Base-by-base conservation (phyloP, 1,140 invertebrate species). In the Tetramorium alpestre region DNA sequence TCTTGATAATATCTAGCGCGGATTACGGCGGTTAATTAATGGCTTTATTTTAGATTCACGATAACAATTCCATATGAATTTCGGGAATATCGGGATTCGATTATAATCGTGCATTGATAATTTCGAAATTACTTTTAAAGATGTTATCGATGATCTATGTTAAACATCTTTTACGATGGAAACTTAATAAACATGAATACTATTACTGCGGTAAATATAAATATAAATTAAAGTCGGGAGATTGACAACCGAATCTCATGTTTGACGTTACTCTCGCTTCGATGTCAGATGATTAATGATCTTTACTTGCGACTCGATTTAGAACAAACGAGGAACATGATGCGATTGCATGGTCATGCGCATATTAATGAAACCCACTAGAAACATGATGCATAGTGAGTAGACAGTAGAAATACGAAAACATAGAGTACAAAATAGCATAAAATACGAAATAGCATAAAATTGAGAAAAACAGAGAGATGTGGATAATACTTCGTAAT, bases 281-380 rank as follows among this genome's bases (percentile, higher is more conserved):
- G 51, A 75, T 58, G 3, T 41, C 13, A 44, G 56, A 60, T 51
- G 75, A 77, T 77, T 77, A 64, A 77, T 49, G 18, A 64, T 47
- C 41, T 22, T 28, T 11, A 22, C 10, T 54, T 10, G 25, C 25
- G 7, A 33, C 25, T 77, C 41, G 25, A 76, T 76, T 47, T n/a
- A 33, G 16, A 64, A 33, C 22, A 64, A 62, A 64, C 41, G 25
- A 62, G 75, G 33, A 62, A 47, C 41, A 64, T 8, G 22, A 44
- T 60, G 33, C 72, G 25, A 16, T 49, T 70, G 38, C 38, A 62
- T 44, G 16, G 6, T 41, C 28, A 77, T 28, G 38, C 6, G 58
- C 58, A 64, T 64, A 77, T 64, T 44, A 77, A 62, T 77, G 75
- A 28, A 78, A 47, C 5, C 64, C 38, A 77, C 41, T 25, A n/a